Conservation (phyloP, 1,140 invertebrate species). For the Episyrphus balteatus region DNA sequence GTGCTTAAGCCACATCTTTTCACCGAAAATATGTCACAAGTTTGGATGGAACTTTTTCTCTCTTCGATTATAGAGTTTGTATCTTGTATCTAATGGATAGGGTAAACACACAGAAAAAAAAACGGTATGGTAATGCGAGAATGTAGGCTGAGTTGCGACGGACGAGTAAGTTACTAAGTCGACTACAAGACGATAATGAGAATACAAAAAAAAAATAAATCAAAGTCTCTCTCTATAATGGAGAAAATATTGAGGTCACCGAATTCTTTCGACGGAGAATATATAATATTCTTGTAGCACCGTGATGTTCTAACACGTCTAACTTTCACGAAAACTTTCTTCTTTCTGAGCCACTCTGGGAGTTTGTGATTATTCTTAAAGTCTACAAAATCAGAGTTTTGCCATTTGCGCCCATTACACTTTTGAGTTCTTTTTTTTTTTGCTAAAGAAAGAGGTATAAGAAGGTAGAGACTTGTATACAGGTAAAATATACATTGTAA, state of each 20-base stretch:
- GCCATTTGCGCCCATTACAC: too few species aligned
- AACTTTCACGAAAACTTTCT: slow-evolving; percentile 31
- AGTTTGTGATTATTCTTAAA: slow-evolving; percentile 33
- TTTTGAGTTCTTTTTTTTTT: too few species aligned
- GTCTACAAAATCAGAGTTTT: too few species aligned
- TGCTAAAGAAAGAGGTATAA: too few species aligned
- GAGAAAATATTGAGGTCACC: neutral
- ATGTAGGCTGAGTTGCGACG: too few species aligned
- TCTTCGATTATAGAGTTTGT: slow-evolving; percentile 6
- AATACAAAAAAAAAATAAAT: neutral
- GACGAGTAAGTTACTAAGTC: slow-evolving; percentile 26
- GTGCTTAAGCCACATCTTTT: slow-evolving; percentile 19
- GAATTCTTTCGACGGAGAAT: neutral
- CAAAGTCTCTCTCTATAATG: slow-evolving; percentile 5
- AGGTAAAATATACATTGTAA: too few species aligned
- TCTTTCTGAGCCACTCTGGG: slow-evolving; percentile 22
- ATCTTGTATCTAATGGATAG: too few species aligned
- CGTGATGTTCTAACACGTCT: slow-evolving; percentile 14
- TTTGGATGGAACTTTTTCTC: slow-evolving; percentile 21
- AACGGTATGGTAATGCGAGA: too few species aligned
- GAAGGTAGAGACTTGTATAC: too few species aligned
- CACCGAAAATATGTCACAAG: neutral
- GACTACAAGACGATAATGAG: slow-evolving; percentile 9
- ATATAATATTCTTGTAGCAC: neutral
- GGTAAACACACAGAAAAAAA: too few species aligned